Base-by-base conservation (phyloP, 2,113 vertebrate species). In the Tor tambroides region DNA sequence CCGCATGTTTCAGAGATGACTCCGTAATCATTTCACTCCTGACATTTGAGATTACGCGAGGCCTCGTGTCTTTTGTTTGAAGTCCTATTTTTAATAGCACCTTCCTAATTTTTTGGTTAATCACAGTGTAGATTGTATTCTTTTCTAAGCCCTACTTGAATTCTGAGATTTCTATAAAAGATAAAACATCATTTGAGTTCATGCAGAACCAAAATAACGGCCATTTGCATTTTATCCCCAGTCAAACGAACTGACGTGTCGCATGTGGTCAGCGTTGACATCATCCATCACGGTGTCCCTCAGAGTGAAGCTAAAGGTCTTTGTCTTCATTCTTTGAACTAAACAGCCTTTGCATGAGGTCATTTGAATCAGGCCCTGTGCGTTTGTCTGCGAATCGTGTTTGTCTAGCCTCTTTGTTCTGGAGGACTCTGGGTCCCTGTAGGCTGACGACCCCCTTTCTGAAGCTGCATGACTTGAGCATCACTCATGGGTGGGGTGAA, bases 351-450 rank as follows among this genome's bases (percentile, higher is more conserved):
- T 32, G 80, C 80, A 69, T 49, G 43, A 35, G 54, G 26, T 65
- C 75, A 78, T 19, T 85, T 1, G 15, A 67, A 49, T 67, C 75
- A 26, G 72, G 26, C 75, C 41, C 38, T 46, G 15, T 46, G 38
- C 14, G n/a, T 80, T 86, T 71, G 43, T 72, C 69, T 83, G 54
- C 17, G 8, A 54, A 61, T 75, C 49, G 15, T 63, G 69, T 77
- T 85, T 76, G 71, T 63, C 80, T 61, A 17, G 67, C 41, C 23
- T 87, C 72, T 84, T 84, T 84, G 86, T 87, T 77, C 41, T 56
- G n/a, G 49, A 56, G 76, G 80, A 84, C 81, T 41, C 43, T 14
- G 59, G 61, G 61, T 80, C 59, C 61, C 59, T 79, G 61, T 61
- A 54, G 75, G 12, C 84, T 56, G 30, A 23, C 67, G 21, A 71